phyloP scores from a whole-genome alignment of 2,888 invertebrate genomes.

The Hedya salicella region DNA sequence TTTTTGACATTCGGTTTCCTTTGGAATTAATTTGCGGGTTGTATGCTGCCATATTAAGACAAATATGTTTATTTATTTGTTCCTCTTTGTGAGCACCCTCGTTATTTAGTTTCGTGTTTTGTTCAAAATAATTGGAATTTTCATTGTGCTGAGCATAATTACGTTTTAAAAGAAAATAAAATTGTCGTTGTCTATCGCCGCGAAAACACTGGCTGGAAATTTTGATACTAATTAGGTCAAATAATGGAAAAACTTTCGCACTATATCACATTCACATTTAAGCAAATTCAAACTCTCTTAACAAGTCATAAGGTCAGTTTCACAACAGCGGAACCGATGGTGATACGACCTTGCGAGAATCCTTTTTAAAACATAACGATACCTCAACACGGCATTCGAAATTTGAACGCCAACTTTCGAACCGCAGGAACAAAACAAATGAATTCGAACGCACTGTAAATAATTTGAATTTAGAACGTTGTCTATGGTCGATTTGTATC shows the following conservation, averaged over 20 bases:
- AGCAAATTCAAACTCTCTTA: constrained; percentile 1
- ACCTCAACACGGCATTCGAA: constrained; percentile 36
- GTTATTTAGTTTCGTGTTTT: constrained; percentile 65
- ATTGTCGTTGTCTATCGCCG: constrained; percentile 46
- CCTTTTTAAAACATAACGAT: constrained; percentile 24
- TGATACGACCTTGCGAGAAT: constrained; percentile 5
- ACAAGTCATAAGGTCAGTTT: not conserved
- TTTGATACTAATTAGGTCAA: constrained; percentile 39
- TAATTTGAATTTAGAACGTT: constrained; percentile 41
- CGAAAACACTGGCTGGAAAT: constrained; percentile 36
- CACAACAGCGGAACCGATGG: not conserved
- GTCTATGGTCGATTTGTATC: constrained; percentile 42
- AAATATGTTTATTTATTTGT: constrained; percentile 54
- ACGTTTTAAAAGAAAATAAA: constrained; percentile 71
- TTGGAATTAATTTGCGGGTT: constrained; percentile 73
- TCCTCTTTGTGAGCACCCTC: constrained; percentile 64
- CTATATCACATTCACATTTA: not conserved
- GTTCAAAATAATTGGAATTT: constrained; percentile 76
- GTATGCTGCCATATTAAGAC: constrained; percentile 60
- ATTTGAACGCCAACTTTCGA: constrained; percentile 33
- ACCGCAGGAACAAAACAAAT: constrained; percentile 42
- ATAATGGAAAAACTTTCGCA: constrained; percentile 8
- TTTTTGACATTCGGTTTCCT: constrained; percentile 72
- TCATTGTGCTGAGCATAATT: constrained; percentile 67
- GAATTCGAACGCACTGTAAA: constrained; percentile 42